Base-by-base conservation (phyloP, 2,888 invertebrate species). In the Gymnocheta viridis region DNA sequence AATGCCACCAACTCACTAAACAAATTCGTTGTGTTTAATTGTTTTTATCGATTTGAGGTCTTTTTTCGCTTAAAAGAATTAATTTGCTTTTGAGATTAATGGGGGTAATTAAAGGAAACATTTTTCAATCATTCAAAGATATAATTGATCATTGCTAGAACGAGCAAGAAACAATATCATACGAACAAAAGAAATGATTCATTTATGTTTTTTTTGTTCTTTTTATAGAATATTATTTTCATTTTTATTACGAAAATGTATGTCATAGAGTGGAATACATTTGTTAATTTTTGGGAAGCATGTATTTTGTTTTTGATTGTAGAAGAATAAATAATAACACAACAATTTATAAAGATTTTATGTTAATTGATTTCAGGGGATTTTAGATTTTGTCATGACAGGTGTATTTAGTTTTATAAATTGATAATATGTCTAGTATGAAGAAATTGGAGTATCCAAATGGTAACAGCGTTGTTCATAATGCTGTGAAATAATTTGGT, bases 91-190 rank as follows among this genome's bases (percentile, higher is more conserved):
- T 10, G 0, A 54, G 41, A 54, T 73, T 49, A 60, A 73, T 73
- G 60, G 35, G 44, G 60, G 49, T 60, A 60, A 73, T 73, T 60
- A 73, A 62, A 38, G 62, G 49, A 49, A 73, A 51, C 12, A 49
- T 62, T 73, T 62, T 73, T 62, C 62, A 38, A 51, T 62, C 14
- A 38, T 38, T 38, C 4, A 9, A 38, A 19, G n/a, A 73, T 35
- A 62, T 62, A 51, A 73, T 62, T 73, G 49, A 60, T 73, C 62
- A 49, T 24, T 38, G 58, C 14, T 9, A 10, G 47, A 44, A 29
- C 9, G 17, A 24, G 17, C 22, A 35, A 22, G 17, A 44, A 47
- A 41, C 3, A 41, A 14, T 54, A 56, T 41, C 9, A 70, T 27
- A 56, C 17, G 9, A 10, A 41, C 19, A 24, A 62, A 14, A 1